Percentiles rank a stretch among this genome's conserved stretches.
Evolutionary conservation across 2,888 invertebrate species (phyloP).

Genomic region (Ectemnius lituratus): DNA sequence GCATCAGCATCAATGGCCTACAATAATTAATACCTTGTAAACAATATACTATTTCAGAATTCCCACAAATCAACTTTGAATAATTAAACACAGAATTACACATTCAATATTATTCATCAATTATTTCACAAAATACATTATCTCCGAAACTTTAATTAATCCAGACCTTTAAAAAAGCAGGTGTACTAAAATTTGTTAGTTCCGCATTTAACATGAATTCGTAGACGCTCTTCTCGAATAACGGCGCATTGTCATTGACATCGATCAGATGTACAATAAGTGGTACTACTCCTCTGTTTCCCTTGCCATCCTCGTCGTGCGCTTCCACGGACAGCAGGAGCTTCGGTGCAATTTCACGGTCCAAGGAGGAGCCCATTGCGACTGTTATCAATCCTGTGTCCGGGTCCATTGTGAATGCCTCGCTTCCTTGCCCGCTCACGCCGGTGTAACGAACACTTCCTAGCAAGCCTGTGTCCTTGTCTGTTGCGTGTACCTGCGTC

Average conservation of each 20-base stretch:
- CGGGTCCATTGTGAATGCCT: constrained; percentile 88
- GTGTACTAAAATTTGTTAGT: constrained; percentile 86
- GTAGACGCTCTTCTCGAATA: constrained; percentile 88
- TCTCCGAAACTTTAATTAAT: background rate
- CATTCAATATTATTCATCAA: background rate
- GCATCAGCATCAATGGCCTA: constrained; percentile 90
- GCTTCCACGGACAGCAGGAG: constrained; percentile 91
- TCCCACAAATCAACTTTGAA: background rate
- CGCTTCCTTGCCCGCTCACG: constrained; percentile 87
- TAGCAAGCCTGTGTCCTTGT: constrained; percentile 88
- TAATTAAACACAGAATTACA: background rate
- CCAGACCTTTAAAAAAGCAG: constrained; percentile 85
- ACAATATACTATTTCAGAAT: background rate
- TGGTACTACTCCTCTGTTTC: constrained; percentile 86
- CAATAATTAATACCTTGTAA: background rate
- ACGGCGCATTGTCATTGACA: constrained; percentile 92
- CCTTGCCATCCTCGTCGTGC: constrained; percentile 90
- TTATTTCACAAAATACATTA: background rate
- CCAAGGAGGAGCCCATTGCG: constrained; percentile 85
- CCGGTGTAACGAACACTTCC: constrained; percentile 89
- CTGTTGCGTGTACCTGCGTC: constrained; percentile 85
- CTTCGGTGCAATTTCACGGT: constrained; percentile 89
- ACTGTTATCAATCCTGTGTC: constrained; percentile 90
- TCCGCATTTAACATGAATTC: constrained; percentile 89
- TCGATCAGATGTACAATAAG: constrained; percentile 87